Conservation (phyloP, 1,140 invertebrate species). For the Anastrepha obliqua region DNA sequence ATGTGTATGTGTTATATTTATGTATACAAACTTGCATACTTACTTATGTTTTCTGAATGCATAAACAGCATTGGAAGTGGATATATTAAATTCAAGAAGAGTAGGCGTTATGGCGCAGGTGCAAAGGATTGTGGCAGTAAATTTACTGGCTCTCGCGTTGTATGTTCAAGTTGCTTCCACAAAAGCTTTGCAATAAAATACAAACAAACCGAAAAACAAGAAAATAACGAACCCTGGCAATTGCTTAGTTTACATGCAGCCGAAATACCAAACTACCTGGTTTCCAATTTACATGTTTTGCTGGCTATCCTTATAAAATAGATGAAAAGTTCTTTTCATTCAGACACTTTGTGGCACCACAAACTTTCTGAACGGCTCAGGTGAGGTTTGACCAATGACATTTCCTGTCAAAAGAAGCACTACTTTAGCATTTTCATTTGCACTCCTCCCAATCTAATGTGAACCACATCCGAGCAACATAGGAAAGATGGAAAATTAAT, state of each 20-base stretch:
- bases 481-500: background rate
- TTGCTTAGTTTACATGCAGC: too few species aligned
- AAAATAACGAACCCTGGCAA: background rate
- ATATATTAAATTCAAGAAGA: background rate
- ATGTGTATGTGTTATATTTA: too few species aligned
- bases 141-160: background rate
- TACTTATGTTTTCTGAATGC: too few species aligned
- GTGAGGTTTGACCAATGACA: constrained; percentile 1
- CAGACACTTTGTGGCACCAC: constrained; percentile 2
- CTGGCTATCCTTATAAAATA: background rate
- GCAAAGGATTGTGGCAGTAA: background rate
- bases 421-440: background rate
- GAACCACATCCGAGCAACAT: background rate
- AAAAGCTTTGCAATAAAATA: background rate
- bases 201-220: background rate
- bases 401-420: background rate
- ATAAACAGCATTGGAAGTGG: background rate
- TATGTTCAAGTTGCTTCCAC: background rate
- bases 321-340: background rate
- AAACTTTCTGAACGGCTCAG: background rate
- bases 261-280: background rate
- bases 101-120: background rate
- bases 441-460: background rate
- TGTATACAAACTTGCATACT: too few species aligned
- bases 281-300: background rate